Base-by-base conservation (phyloP, 2,888 invertebrate genomes). In the Prosopocoilus inquinatus region DNA sequence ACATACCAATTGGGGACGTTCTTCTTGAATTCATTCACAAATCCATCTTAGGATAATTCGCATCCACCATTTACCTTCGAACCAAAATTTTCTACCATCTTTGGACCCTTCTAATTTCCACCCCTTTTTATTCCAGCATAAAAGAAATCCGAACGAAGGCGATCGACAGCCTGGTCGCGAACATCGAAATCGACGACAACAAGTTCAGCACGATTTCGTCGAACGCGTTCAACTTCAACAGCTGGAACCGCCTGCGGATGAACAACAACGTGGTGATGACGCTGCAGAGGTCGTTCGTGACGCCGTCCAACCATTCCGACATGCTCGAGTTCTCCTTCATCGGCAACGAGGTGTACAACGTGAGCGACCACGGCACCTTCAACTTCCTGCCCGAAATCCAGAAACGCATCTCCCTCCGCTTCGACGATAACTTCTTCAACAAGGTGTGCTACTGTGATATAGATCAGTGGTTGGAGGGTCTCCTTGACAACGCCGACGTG, bases 201-300 rank as follows among this genome's bases (percentile, higher is more conserved):
- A 80, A 81, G 64, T 86, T 90, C 64, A 78, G 80, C 50, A 77
- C 74, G 45, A 79, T 90, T 36, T 79, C 79, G 51, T 76, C 80
- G 8, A 78, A 78, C 52, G 85, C 86, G n/a, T 82, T 90, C 52
- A 79, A 80, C 16, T 73, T 90, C n/a, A 80, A 82, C 35, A 82
- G 84, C 7, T 88, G 87, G 84, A 87, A 84, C 68, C 81, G 77
- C 64, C 78, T 89, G 28, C 73, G 75, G 45, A 81, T 90, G 65
- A 82, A 84, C 62, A 79, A 82, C 65, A 90, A 89, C 70, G 80
- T 83, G 8, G 88, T 90, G 69, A 80, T 82, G 47, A 77, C 78
- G 39, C 72, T 89, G 15, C 80, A 78, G 72, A 65, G 78, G 64
- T 67, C 80, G 67, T 67, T 77, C 13, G 70, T 77, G 9, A 73